Conservation (phyloP, 2,113 vertebrate species). For the Sebastes fasciatus region DNA sequence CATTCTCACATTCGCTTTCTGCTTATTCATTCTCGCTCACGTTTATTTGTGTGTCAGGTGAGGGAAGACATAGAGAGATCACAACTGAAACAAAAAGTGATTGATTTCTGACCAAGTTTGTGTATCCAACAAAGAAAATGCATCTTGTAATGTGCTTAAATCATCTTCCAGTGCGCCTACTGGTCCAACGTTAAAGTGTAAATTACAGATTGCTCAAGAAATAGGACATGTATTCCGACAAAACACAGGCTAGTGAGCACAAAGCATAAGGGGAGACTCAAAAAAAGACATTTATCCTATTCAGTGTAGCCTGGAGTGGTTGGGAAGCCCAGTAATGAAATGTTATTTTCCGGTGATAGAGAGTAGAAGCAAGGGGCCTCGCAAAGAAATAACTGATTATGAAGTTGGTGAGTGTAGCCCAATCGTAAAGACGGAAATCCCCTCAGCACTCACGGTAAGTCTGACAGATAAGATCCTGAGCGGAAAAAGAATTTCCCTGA, state of each 20-base stretch:
- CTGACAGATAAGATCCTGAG: background rate
- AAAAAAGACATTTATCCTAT: background rate
- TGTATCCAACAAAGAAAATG: background rate
- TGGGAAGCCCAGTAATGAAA: constrained; percentile 7
- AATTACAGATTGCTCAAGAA: background rate
- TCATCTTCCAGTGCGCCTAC: background rate
- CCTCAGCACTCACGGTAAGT: constrained; percentile 2
- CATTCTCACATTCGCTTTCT: no score
- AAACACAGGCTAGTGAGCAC: background rate
- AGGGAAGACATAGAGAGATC: background rate
- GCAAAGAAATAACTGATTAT: constrained; percentile 4
- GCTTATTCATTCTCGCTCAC: no score
- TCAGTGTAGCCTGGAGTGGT: background rate
- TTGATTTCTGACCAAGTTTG: background rate
- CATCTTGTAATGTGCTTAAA: background rate
- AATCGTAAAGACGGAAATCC: constrained; percentile 7
- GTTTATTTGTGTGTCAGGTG: no score
- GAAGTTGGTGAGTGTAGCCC: background rate
- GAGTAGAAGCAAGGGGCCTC: background rate
- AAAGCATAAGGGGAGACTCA: background rate
- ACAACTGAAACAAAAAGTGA: background rate
- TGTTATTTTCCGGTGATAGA: constrained; percentile 1
- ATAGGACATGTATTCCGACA: background rate
- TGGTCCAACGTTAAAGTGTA: background rate
- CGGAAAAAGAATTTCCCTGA: background rate